Evolutionary conservation across 2,888 invertebrate species (phyloP), one percentile per base, ranked within the genome.

Genomic region (Chydorus sphaericus): DNA sequence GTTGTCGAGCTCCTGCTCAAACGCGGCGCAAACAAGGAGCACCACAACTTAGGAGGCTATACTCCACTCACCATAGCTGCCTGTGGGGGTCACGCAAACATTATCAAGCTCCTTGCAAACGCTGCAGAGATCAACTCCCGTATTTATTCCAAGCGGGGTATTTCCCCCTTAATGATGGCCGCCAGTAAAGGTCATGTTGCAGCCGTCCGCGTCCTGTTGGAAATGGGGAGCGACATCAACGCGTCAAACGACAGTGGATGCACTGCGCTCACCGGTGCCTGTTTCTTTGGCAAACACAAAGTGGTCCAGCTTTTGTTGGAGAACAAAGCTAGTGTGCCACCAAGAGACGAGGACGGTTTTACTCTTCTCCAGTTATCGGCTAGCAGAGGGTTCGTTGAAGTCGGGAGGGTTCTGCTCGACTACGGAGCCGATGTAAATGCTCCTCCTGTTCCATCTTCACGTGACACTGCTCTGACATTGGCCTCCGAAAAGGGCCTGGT

Each of bases 351-450:
- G 83, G 97, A 96, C 56, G 97, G 97, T 1, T 76, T 98, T 57
- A 99, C 98, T 16, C 98, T 98, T 1, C 75, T 98, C 26, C 98
- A 98, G 98, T 98, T 98, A 73, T 97, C 97, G 50, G 98, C 98
- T 0, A 94, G 93, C 66, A 97, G 97, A 56, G 98, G 98, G 57
- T 98, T 97, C 73, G 94, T 96, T 55, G 97, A 98, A 67, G 98
- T 98, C 38, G 98, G 97, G 5, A 77, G 90, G 56, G 93, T 98
- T 54, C 75, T 98, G 58, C 75, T 98, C 39, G 92, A 94, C 68
- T 92, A 93, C 73, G 91, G 91, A 3, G 98, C 98, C 3, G 98
- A 98, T 73, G 96, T 97, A 0, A 98, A 98, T 74, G 96, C 97
- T 33, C 86, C 94, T 18, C 97, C 97, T 29, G 97, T 98, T 60